Percentiles rank a stretch among this genome's conserved stretches.
phyloP scores from a whole-genome alignment of 2,797 vertebrate species.

The Labeo calbasu region DNA sequence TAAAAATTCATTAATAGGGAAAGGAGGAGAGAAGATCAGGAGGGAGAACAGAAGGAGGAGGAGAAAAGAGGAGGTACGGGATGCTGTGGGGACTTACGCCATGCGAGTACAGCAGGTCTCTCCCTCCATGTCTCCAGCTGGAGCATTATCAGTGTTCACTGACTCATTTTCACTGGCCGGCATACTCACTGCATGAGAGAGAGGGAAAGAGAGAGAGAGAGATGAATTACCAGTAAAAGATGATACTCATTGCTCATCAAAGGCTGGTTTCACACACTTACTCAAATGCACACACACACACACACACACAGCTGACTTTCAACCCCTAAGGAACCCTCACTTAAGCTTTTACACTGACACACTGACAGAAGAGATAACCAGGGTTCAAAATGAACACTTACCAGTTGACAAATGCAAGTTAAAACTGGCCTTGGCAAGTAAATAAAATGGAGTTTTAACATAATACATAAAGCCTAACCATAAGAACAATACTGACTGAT shows the following conservation, averaged over 20 bases:
- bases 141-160: slow-evolving; percentile 95
- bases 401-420: background rate
- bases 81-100: slow-evolving; percentile 86
- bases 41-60: slow-evolving; percentile 14
- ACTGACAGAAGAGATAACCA: slow-evolving; percentile 11
- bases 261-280: slow-evolving; percentile 23
- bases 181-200: slow-evolving; percentile 89
- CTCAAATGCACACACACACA: background rate
- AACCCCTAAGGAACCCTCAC: slow-evolving; percentile 9
- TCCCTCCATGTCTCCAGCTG: slow-evolving; percentile 92
- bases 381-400: background rate
- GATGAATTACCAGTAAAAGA: slow-evolving; percentile 35
- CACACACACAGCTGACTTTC: slow-evolving; percentile 10
- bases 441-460: background rate
- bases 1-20: background rate
- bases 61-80: slow-evolving; percentile 48
- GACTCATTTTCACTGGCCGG: slow-evolving; percentile 98
- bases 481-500: background rate
- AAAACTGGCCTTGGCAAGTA: background rate
- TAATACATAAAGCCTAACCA: background rate
- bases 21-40: slow-evolving; percentile 6
- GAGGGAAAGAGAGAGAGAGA: slow-evolving; percentile 19
- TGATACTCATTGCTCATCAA: slow-evolving; percentile 15
- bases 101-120: slow-evolving; percentile 94
- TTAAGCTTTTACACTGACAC: background rate